These are phyloP conservation scores for Amiota communis DNA, from an alignment of 2,888 invertebrate species.

Conservation along the genomic window DNA sequence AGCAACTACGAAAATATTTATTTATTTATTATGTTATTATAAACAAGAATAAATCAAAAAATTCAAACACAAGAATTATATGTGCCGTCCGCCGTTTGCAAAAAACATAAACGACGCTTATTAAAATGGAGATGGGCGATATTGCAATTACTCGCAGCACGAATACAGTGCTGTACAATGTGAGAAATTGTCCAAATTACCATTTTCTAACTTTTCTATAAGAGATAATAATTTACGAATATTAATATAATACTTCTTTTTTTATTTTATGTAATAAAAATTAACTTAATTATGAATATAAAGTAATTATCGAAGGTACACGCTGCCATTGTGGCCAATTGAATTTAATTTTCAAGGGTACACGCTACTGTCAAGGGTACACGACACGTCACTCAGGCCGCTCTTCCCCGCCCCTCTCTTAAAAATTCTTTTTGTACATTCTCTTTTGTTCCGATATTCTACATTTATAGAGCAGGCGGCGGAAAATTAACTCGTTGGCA, in stretches of 20 bases:
- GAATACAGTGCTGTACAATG: not conserved
- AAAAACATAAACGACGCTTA: not conserved
- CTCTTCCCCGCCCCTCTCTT: too few relatives aligned
- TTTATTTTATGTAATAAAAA: too few relatives aligned
- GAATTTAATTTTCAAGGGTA: too few relatives aligned
- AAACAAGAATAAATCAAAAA: not conserved
- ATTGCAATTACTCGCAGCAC: not conserved
- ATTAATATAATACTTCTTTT: too few relatives aligned
- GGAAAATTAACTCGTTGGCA: slow-evolving; percentile 63
- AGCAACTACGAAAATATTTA: not conserved
- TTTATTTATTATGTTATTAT: not conserved
- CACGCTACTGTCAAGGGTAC: too few relatives aligned
- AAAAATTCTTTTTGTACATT: slow-evolving; percentile 29
- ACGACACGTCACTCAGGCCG: slow-evolving; percentile 68
- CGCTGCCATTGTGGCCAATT: too few relatives aligned
- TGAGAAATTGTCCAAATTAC: too few relatives aligned
- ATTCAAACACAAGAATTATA: not conserved
- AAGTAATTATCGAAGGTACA: too few relatives aligned
- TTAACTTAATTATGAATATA: too few relatives aligned
- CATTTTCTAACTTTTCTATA: slow-evolving; percentile 1
- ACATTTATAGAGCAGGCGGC: slow-evolving; percentile 53
- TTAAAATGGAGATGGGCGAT: slow-evolving; percentile 1
- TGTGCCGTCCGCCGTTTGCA: too few relatives aligned
- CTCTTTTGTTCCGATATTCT: slow-evolving; percentile 66
- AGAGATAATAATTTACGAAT: slow-evolving; percentile 16